These are phyloP conservation scores for Tetramorium alpestre DNA, from an alignment of 1,140 invertebrate genomes.

Conservation along the genomic window DNA sequence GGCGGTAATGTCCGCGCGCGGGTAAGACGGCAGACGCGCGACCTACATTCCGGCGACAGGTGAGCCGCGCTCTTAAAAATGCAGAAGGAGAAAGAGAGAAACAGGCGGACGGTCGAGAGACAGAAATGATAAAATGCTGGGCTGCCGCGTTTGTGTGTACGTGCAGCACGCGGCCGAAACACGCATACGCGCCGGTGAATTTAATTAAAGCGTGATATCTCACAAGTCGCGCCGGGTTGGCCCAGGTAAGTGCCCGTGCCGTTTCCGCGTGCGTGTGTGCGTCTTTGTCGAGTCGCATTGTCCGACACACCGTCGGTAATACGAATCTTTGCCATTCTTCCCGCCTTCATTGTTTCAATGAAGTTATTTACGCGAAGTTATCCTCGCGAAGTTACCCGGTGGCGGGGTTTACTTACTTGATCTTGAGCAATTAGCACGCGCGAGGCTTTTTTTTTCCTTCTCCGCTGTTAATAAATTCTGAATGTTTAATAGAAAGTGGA, in stretches of 20 bases:
- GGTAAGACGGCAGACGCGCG: conserved; percentile 76
- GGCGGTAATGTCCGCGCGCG: conserved; percentile 63
- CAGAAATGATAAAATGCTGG: conserved; percentile 22
- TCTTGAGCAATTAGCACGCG: not conserved
- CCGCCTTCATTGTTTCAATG: not conserved
- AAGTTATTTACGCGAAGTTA: not conserved
- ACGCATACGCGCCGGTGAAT: conserved; percentile 50
- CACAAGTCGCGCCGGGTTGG: conserved; percentile 50
- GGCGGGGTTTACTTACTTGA: not conserved
- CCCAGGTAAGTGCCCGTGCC: conserved; percentile 59
- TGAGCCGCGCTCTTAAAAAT: conserved; percentile 73
- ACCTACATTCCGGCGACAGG: conserved; percentile 79
- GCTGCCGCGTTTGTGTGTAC: not conserved
- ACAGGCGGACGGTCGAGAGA: not conserved
- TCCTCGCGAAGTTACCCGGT: not conserved
- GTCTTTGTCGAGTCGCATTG: conserved; percentile 6
- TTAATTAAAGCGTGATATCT: conserved; percentile 60
- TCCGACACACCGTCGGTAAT: not conserved
- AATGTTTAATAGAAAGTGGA: not conserved
- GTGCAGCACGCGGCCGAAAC: conserved; percentile 11
- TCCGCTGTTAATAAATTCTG: not conserved
- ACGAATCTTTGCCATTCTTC: not conserved
- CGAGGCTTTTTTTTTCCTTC: not conserved
- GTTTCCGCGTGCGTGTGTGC: not conserved
- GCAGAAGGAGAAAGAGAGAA: conserved; percentile 9